Evolutionary conservation across 2,797 vertebrate genomes (phyloP), one percentile per base, ranked within the genome.

Genomic region (Mormyrops boulengeri): DNA sequence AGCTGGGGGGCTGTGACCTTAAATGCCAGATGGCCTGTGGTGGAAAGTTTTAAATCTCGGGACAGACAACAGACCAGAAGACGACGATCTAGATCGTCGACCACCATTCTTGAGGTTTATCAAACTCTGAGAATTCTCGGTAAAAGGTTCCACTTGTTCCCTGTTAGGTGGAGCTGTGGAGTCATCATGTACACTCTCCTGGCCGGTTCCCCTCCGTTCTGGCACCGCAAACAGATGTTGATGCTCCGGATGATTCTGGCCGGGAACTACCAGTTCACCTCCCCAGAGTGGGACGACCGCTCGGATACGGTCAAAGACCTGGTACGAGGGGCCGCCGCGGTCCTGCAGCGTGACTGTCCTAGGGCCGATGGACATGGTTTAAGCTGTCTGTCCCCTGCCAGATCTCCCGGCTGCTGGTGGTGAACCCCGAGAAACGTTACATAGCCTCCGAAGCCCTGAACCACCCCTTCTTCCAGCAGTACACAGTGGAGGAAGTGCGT

Each of bases 211-310:
- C 99, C 99, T 0, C 99, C 99, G 0, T 99, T 99, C 96, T 99
- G 98, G 98, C 99, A 99, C 95, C 96, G 98, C 91, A 99, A 99
- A 91, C 99, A 99, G 96, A 98, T 98, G 97, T 93, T 99, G 94
- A 99, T 99, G 99, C 95, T 99, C 91, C 95, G 98, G 53, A 98
- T 98, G 98, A 99, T 99, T 92, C 95, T 99, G 95, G 94, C 95
- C 0, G 98, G 98, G 55, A 96, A 91, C 7, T 99, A 99, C 88
- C 95, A 98, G 86, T 98, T 98, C 3, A 95, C 96, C 2, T 99
- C 98, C 12, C 98, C 97, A 0, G 98, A 99, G 89, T 99, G 99
- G 99, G 98, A 99, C 0, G 99, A 99, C 89, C 96, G 97, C 92
- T 99, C 99, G 0, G 98, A 99, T 94, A 99, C 98, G 0, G 97